Percentiles rank a stretch among this genome's conserved stretches.
Evolutionary conservation across 2,888 invertebrate genomes (phyloP).

Genomic region (Hoplodrina ambigua): DNA sequence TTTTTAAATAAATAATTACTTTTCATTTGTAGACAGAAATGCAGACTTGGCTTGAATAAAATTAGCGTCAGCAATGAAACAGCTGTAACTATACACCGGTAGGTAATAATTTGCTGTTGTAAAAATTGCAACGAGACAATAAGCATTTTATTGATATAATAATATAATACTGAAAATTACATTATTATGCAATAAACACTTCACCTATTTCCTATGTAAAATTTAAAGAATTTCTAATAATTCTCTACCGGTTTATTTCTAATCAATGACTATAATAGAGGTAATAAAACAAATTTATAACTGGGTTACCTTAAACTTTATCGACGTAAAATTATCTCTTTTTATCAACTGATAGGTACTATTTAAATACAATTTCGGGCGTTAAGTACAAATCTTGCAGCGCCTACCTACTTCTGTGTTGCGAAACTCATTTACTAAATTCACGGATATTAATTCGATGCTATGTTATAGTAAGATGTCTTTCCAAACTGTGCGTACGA

Average conservation of each 20-base stretch:
- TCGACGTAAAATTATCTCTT: constrained; percentile 50
- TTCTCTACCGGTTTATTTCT: constrained; percentile 3
- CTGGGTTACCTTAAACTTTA: constrained; percentile 47
- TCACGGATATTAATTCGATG: neutral
- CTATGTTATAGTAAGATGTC: constrained; percentile 3
- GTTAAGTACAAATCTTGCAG: constrained; percentile 1
- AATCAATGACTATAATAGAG: constrained; percentile 16
- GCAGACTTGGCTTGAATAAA: constrained; percentile 41
- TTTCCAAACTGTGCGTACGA: neutral
- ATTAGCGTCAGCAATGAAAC: constrained; percentile 48
- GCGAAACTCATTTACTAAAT: constrained; percentile 2
- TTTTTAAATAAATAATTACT: constrained; percentile 32
- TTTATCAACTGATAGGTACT: constrained; percentile 54
- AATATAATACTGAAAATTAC: constrained; percentile 30
- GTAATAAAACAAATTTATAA: constrained; percentile 18
- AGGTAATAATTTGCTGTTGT: constrained; percentile 47
- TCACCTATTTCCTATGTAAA: constrained; percentile 20
- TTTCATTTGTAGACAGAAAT: constrained; percentile 31
- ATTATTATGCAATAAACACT: constrained; percentile 20
- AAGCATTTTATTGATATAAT: constrained; percentile 36
- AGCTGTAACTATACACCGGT: constrained; percentile 57
- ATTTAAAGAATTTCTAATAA: constrained; percentile 14
- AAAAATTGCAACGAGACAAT: constrained; percentile 37
- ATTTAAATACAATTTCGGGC: constrained; percentile 3
- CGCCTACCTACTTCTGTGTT: neutral